A percentile compares a stretch with the other conserved stretches of the same genome.
Conservation (phyloP, 2,113 vertebrate species). For the Rhinolophus sinicus region DNA sequence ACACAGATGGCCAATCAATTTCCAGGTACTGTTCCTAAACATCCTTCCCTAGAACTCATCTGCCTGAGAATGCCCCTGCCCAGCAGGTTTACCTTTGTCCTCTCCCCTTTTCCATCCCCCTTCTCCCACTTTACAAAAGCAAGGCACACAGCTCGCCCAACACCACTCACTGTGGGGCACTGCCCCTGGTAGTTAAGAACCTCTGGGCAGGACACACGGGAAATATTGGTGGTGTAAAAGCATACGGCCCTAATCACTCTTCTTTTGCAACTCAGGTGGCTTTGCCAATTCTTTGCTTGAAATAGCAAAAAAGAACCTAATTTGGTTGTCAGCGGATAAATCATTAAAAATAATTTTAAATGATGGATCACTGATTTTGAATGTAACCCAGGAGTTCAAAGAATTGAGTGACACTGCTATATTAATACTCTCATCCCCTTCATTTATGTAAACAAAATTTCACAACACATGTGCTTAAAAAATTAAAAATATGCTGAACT, state of each 20-base stretch:
- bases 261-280: neutral
- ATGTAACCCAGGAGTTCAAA: conserved; percentile 36
- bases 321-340: conserved; percentile 22
- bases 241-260: neutral
- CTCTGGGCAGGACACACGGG: neutral
- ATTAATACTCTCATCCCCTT: conserved; percentile 42
- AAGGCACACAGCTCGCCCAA: neutral
- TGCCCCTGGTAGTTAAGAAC: neutral
- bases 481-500: conserved; percentile 6
- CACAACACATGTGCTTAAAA: neutral
- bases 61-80: neutral
- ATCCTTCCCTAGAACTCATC: neutral
- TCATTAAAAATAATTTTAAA: conserved; percentile 59
- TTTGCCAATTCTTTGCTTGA: conserved; percentile 31
- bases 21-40: neutral
- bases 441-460: conserved; percentile 57
- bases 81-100: neutral
- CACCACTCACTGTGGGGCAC: neutral
- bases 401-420: neutral
- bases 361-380: conserved; percentile 30
- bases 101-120: neutral
- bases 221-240: neutral
- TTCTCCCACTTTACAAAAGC: conserved; percentile 20
- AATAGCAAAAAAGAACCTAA: conserved; percentile 1
- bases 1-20: neutral